Percentiles rank a stretch among this genome's conserved stretches.
phyloP scores from a whole-genome alignment of 2,888 invertebrate species.

The Drosophila limbata region DNA sequence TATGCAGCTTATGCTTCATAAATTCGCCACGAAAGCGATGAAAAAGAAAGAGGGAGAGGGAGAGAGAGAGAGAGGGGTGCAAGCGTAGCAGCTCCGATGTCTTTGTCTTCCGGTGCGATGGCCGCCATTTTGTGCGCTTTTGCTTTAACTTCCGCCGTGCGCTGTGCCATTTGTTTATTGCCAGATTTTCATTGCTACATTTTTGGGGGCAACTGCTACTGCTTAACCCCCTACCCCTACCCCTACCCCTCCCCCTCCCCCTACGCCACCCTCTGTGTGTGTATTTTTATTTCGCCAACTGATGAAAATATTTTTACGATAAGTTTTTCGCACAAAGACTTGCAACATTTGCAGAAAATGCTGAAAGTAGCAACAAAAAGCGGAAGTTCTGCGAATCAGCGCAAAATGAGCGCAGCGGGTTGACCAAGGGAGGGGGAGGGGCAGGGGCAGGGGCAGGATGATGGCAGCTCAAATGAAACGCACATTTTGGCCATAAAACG shows the following conservation, averaged over 20 bases:
- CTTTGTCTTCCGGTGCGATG: slow-evolving; percentile 74
- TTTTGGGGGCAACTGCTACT: slow-evolving; percentile 9
- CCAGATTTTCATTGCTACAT: slow-evolving; percentile 77
- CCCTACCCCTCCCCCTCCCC: neutral
- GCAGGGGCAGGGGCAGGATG: slow-evolving; percentile 1
- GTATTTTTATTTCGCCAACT: slow-evolving; percentile 49
- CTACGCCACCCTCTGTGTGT: slow-evolving; percentile 18
- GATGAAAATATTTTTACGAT: slow-evolving; percentile 81
- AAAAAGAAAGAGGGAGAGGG: neutral
- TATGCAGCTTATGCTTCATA: slow-evolving; percentile 81
- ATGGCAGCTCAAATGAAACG: slow-evolving; percentile 64
- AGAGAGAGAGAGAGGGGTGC: neutral
- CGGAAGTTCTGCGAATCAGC: slow-evolving; percentile 71
- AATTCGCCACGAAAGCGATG: slow-evolving; percentile 46
- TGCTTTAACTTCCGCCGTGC: slow-evolving; percentile 71
- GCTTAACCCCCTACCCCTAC: neutral
- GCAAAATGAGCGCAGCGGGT: slow-evolving; percentile 48
- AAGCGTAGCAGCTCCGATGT: slow-evolving; percentile 30
- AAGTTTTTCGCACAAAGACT: slow-evolving; percentile 78
- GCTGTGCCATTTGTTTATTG: slow-evolving; percentile 78
- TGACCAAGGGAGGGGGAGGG: neutral
- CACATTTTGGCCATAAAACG: slow-evolving; percentile 76
- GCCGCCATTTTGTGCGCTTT: slow-evolving; percentile 70
- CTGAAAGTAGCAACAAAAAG: slow-evolving; percentile 30
- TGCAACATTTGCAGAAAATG: slow-evolving; percentile 77